phyloP scores from a whole-genome alignment of 2,113 vertebrate genomes.

The Leucosticte australis region DNA sequence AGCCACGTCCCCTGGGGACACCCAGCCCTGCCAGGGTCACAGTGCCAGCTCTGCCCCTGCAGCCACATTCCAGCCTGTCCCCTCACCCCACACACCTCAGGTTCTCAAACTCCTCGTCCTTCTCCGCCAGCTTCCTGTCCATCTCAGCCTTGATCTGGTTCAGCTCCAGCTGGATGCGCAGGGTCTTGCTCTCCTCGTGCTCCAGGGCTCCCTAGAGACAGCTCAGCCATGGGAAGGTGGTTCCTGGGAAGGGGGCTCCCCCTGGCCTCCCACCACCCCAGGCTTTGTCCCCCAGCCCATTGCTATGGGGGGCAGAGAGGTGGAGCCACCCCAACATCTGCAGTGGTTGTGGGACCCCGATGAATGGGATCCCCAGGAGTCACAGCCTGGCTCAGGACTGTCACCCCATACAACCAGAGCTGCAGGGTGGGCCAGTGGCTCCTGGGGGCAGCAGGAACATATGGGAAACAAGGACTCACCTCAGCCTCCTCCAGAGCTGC shows the following conservation, averaged over 20 bases:
- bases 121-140: slow-evolving; percentile 90
- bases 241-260: too few species aligned
- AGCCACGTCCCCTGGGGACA: rapidly evolving
- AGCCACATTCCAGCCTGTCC: rapidly evolving
- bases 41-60: not conserved
- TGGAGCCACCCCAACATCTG: not conserved
- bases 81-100: slow-evolving; percentile 76
- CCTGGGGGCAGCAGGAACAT: not conserved
- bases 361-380: not conserved
- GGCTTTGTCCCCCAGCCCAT: not conserved
- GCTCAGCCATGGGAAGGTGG: not conserved
- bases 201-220: slow-evolving; percentile 85
- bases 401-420: not conserved
- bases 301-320: not conserved
- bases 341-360: not conserved
- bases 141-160: slow-evolving; percentile 90
- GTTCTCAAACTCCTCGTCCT: slow-evolving; percentile 89
- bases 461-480: slow-evolving; percentile 59
- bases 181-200: slow-evolving; percentile 91
- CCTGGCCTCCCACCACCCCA: not conserved
- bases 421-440: not conserved
- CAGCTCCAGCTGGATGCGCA: slow-evolving; percentile 90
- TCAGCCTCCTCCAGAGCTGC: slow-evolving; percentile 92
- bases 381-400: not conserved
- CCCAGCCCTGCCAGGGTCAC: not conserved